Conservation (phyloP, 2,888 invertebrate species). For the Sphaeridia pumilis region DNA sequence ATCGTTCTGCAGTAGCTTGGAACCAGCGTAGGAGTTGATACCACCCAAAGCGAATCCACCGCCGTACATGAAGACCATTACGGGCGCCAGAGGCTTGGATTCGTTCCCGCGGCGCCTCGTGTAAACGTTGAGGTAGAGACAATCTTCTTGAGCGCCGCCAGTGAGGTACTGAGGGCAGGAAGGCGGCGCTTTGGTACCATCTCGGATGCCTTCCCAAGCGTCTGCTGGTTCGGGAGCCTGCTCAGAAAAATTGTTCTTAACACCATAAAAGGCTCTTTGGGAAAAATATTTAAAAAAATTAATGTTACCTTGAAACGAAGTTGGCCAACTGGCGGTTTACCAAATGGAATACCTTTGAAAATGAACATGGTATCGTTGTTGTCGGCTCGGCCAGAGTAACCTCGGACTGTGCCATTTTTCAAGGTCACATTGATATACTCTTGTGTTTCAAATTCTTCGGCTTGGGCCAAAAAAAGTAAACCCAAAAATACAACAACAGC, state of each 20-base stretch:
- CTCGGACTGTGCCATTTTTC: conserved; percentile 10
- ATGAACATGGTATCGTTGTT: conserved; percentile 1
- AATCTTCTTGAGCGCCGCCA: conserved; percentile 4
- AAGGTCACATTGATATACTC: conserved; percentile 6
- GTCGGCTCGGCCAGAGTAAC: background rate
- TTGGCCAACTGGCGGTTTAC: conserved; percentile 2
- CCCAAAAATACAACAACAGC: no score
- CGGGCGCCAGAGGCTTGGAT: conserved; percentile 1
- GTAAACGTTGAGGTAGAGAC: conserved; percentile 8
- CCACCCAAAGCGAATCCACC: conserved; percentile 11
- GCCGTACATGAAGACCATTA: conserved; percentile 13
- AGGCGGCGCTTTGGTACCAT: conserved; percentile 1
- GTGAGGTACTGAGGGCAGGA: conserved; percentile 7
- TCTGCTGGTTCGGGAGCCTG: background rate
- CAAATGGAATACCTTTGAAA: conserved; percentile 3
- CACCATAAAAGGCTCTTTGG: background rate
- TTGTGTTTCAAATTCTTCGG: no score
- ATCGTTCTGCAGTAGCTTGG: conserved; percentile 1
- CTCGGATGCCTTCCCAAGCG: conserved; percentile 8
- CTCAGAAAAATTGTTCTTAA: background rate
- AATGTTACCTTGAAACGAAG: conserved; percentile 1
- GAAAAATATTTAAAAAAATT: background rate
- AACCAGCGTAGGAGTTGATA: conserved; percentile 6
- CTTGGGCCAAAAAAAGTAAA: no score
- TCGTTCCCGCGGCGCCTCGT: conserved; percentile 1